A percentile compares a stretch with the other conserved stretches of the same genome.
Conservation (phyloP, 2,888 invertebrate genomes). For the Chesias legatella region DNA sequence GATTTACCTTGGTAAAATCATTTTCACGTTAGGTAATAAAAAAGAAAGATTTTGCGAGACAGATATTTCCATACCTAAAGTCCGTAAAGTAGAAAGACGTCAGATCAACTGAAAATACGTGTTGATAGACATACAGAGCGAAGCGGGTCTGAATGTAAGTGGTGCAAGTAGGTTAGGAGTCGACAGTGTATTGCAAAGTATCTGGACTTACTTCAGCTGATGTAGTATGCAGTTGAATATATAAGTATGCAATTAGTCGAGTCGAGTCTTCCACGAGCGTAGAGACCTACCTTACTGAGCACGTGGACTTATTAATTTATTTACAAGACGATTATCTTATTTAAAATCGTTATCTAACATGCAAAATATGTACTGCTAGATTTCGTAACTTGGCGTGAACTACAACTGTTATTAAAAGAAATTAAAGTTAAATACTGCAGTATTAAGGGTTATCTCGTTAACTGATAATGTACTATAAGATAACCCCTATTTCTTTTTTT, state of each 20-base stretch:
- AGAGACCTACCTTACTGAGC: too few species aligned
- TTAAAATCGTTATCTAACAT: too few species aligned
- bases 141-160: conserved; percentile 19
- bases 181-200: conserved; percentile 23
- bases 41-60: conserved; percentile 23
- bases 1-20: conserved; percentile 16
- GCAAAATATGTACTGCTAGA: too few species aligned
- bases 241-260: conserved; percentile 30
- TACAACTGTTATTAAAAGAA: too few species aligned
- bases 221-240: conserved; percentile 27
- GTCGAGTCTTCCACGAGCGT: conserved; percentile 12
- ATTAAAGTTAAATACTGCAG: too few species aligned
- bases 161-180: conserved; percentile 23
- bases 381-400: too few species aligned
- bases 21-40: too few species aligned
- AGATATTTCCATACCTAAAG: conserved; percentile 25
- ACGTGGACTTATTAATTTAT: too few species aligned
- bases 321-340: too few species aligned
- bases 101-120: conserved; percentile 28
- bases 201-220: conserved; percentile 18
- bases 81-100: conserved; percentile 19
- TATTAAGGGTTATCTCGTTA: too few species aligned
- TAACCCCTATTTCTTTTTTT: too few species aligned
- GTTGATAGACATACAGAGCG: conserved; percentile 21
- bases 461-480: too few species aligned